These are phyloP conservation scores for Microplitis deprimator DNA, from an alignment of 2,888 invertebrate species.

Conservation along the genomic window DNA sequence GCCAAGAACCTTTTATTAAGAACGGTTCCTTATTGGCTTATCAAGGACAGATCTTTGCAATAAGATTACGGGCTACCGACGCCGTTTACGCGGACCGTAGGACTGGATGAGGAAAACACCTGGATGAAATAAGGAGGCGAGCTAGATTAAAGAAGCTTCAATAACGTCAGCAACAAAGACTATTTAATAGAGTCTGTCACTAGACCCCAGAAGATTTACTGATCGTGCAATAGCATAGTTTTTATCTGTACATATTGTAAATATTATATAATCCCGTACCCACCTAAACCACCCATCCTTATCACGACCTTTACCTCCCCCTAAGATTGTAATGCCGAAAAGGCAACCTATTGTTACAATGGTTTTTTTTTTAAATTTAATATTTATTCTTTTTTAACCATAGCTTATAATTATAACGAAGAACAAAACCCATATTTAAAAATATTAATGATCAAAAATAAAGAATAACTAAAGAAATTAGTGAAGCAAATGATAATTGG, in stretches of 20 bases:
- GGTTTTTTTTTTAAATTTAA: neutral
- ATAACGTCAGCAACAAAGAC: neutral
- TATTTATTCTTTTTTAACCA: neutral
- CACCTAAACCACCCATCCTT: neutral
- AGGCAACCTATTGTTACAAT: neutral
- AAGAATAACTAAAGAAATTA: no score
- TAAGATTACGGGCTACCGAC: no score
- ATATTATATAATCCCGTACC: neutral
- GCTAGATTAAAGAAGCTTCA: constrained; percentile 3
- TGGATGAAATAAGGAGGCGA: constrained; percentile 28
- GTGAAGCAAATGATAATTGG: neutral
- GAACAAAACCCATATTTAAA: neutral
- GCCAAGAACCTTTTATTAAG: no score
- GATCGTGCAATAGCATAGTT: neutral
- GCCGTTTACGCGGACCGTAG: no score
- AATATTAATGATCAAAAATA: neutral
- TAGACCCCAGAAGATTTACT: neutral
- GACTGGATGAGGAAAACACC: no score
- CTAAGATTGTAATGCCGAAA: neutral
- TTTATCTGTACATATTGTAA: neutral
- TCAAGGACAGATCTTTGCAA: no score
- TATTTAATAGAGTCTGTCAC: neutral
- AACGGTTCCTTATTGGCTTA: no score
- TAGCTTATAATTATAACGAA: neutral
- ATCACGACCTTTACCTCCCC: neutral